Evolutionary conservation across 2,113 vertebrate species (phyloP), one percentile per base, ranked within the genome.

Genomic region (Bujurquina vittata): DNA sequence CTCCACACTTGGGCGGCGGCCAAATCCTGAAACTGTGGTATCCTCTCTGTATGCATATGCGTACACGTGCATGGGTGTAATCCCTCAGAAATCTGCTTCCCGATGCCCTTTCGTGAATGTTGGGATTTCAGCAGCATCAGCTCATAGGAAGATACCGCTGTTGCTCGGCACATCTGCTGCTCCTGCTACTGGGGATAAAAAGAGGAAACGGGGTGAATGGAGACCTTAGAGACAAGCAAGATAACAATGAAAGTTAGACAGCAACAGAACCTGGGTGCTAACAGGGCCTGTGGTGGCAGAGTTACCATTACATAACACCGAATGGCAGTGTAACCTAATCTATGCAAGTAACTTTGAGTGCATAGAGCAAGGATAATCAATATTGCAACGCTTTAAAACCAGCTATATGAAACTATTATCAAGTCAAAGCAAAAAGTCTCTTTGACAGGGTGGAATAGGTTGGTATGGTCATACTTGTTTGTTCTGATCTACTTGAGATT

Each of bases 31-130:
- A 80, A 4, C 23, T 20, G 74, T 65, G 49, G 43, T 55, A 20
- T 23, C 81, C 20, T 29, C 15, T 33, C 69, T 59, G 46, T 79
- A 77, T 74, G 56, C 75, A 63, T 84, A 77, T 75, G 79, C 75
- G 62, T 77, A 85, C 37, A 33, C 79, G 76, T 84, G 61, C 35
- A 63, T 40, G 87, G 11, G 57, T 84, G 87, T 91, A 92, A 93
- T 95, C 89, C 84, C 40, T 81, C 63, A 40, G 80, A 89, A 92
- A 95, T 93, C 93, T 90, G 88, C 83, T 90, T 89, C 80, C 85
- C 83, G 84, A 84, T 90, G 90, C 88, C 91, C 77, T 91, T 80
- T 92, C 74, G 80, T 86, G 86, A 80, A 89, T 81, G 88, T 77
- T 69, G 81, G 87, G 86, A 52, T 91, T 91, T 91, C 81, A 85